Percentiles rank a stretch among this genome's conserved stretches.
Evolutionary conservation across 1,140 invertebrate species (phyloP).

Genomic region (Zaprionus kolodkinae): DNA sequence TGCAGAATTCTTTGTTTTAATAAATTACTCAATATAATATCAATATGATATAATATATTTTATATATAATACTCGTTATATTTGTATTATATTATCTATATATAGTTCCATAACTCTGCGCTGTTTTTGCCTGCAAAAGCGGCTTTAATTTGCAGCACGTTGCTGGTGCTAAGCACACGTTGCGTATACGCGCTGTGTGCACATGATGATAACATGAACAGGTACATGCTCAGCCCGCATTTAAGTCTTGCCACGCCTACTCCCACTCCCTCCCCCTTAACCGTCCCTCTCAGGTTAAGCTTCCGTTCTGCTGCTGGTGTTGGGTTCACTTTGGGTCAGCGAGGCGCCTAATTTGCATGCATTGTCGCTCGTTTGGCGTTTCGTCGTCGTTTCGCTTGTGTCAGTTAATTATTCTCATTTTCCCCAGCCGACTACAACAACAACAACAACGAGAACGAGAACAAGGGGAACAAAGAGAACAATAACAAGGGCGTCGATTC

Average conservation of each 20-base stretch:
- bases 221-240: conserved; percentile 19
- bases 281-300: background rate
- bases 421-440: conserved; percentile 4
- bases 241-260: background rate
- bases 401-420: conserved; percentile 68
- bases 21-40: background rate
- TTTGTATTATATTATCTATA: background rate
- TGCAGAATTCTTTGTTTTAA: too few species aligned
- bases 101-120: background rate
- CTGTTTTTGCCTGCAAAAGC: background rate
- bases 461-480: conserved; percentile 35
- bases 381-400: conserved; percentile 16
- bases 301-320: background rate
- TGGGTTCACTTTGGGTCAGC: conserved; percentile 53
- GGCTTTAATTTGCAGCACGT: background rate
- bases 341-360: conserved; percentile 66
- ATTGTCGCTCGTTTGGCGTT: conserved; percentile 54
- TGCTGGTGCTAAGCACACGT: conserved; percentile 6
- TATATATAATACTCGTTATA: background rate
- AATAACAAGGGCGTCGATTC: conserved; percentile 32
- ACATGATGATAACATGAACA: conserved; percentile 3
- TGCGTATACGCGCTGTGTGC: conserved; percentile 31
- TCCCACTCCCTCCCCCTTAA: background rate
- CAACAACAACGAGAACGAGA: conserved; percentile 21
- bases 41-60: background rate